A percentile compares a stretch with the other conserved stretches of the same genome.
Evolutionary conservation across 2,888 invertebrate genomes (phyloP).

Genomic region (Drosophila nigricruria): DNA sequence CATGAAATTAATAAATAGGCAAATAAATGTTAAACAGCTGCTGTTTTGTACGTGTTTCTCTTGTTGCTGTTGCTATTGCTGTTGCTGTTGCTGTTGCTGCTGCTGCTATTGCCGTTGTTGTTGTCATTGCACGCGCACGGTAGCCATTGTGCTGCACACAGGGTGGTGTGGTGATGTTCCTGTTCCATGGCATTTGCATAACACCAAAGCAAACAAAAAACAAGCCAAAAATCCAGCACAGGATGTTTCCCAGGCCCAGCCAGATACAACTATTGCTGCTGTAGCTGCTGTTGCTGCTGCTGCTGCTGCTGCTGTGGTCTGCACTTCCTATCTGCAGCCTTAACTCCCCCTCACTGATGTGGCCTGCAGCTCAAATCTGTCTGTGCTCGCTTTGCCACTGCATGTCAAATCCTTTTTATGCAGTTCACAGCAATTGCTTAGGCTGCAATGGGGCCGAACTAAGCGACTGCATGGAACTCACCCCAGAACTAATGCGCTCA

Average conservation of each 20-base stretch:
- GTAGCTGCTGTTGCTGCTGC: constrained; percentile 15
- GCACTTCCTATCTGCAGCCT: constrained; percentile 48
- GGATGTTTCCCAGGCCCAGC: constrained; percentile 61
- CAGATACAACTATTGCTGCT: constrained; percentile 34
- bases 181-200: constrained; percentile 68
- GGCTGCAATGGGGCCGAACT: constrained; percentile 37
- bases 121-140: constrained; percentile 75
- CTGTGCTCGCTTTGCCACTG: constrained; percentile 67
- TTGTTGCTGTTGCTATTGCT: constrained; percentile 46
- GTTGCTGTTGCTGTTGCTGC: constrained; percentile 15
- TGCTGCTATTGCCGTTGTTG: constrained; percentile 39
- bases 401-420: constrained; percentile 74
- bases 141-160: constrained; percentile 79
- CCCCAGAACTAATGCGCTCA: constrained; percentile 66
- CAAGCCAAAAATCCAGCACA: constrained; percentile 52
- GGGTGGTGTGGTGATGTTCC: constrained; percentile 70
- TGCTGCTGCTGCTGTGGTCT: constrained; percentile 22
- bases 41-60: constrained; percentile 80
- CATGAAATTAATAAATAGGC: constrained; percentile 81
- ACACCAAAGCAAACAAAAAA: constrained; percentile 56
- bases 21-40: constrained; percentile 80
- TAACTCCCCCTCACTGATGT: not conserved
- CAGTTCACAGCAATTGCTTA: constrained; percentile 70
- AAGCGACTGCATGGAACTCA: constrained; percentile 42
- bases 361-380: constrained; percentile 23